Percentiles rank a stretch among this genome's conserved stretches.
phyloP scores from a whole-genome alignment of 2,113 vertebrate species.

The Mixornis gularis region DNA sequence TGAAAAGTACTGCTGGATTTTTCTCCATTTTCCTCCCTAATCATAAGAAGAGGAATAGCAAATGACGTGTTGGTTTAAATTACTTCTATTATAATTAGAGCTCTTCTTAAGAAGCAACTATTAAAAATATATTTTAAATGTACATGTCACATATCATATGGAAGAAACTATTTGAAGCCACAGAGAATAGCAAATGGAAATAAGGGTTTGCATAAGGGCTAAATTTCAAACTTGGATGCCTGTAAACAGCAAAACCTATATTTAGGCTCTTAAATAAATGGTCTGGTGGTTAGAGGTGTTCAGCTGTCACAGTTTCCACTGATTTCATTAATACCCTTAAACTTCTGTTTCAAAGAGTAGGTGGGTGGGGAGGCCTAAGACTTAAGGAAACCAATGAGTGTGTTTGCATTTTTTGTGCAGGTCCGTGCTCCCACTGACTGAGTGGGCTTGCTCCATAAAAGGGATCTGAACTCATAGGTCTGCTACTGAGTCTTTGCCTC shows the following conservation, averaged over 20 bases:
- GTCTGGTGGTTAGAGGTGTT: not conserved
- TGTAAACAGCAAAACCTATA: not conserved
- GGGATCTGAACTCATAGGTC: not conserved
- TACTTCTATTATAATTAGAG: not conserved
- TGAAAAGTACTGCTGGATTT: not conserved
- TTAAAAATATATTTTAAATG: not conserved
- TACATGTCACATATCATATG: not conserved
- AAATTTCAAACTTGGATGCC: not conserved
- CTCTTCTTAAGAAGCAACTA: not conserved
- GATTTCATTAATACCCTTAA: not conserved
- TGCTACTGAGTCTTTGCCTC: not conserved
- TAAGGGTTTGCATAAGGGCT: not conserved
- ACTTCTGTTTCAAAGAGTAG: not conserved
- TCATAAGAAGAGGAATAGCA: not conserved
- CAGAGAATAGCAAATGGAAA: not conserved
- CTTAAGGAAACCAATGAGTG: not conserved
- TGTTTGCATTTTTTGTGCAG: not conserved
- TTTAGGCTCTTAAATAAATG: not conserved
- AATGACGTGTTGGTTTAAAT: not conserved
- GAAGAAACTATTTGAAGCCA: not conserved
- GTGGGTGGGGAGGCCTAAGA: not conserved
- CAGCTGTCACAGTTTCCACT: not conserved
- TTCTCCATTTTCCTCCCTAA: not conserved
- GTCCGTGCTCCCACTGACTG: not conserved
- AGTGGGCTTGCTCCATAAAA: not conserved